Evolutionary conservation across 2,113 vertebrate genomes (phyloP).

Genomic region (Gallinago undulata): DNA sequence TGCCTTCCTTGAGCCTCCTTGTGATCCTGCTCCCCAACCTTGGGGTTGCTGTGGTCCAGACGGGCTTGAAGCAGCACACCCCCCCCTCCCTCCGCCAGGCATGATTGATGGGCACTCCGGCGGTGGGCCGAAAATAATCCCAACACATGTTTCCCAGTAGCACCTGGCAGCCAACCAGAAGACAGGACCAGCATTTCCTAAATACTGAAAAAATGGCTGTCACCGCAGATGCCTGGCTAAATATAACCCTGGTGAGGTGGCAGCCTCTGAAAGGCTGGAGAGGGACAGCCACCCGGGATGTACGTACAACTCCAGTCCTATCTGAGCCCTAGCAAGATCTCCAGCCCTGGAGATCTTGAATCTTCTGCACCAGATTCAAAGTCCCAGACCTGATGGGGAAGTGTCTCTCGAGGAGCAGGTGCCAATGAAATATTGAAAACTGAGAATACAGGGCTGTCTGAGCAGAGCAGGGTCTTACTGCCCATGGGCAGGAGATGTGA

Average conservation of each 20-base stretch:
- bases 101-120: constrained; percentile 65
- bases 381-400: background rate
- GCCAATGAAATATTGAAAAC: background rate
- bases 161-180: constrained; percentile 76
- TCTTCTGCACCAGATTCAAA: background rate
- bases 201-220: constrained; percentile 71
- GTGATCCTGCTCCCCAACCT: background rate
- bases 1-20: constrained; percentile 1
- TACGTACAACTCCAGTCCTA: background rate
- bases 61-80: background rate
- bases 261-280: constrained; percentile 39
- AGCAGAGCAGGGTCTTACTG: background rate
- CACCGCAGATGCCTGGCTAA: constrained; percentile 68
- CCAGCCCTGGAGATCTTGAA: background rate
- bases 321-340: background rate
- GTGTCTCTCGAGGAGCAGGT: background rate
- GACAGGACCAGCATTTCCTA: constrained; percentile 70
- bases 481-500: background rate
- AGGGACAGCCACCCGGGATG: background rate
- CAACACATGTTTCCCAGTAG: constrained; percentile 74
- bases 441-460: background rate
- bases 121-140: constrained; percentile 73
- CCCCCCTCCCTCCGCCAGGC: background rate
- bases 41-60: background rate
- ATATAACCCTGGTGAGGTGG: constrained; percentile 62